Percentiles rank a stretch among this genome's conserved stretches.
Evolutionary conservation across 92 coral and sea anemone species (phyloP).

Genomic region (Epizoanthus ramosus): DNA sequence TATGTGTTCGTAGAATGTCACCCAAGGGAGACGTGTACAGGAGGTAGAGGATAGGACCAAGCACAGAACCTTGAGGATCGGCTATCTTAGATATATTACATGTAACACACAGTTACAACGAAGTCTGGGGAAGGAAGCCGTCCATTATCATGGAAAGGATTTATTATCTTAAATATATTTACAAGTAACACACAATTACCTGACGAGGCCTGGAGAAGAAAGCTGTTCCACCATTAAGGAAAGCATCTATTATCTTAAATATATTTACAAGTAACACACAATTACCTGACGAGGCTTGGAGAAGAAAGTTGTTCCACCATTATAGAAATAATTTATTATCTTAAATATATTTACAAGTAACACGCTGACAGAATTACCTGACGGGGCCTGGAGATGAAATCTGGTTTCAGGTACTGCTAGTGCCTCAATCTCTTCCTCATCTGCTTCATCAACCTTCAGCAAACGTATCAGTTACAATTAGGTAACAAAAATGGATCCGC

Average conservation of each 20-base stretch:
- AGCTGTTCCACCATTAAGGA: no score
- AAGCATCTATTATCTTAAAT: no score
- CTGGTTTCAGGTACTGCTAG: background rate
- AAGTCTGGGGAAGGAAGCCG: background rate
- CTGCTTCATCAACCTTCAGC: conserved; percentile 22
- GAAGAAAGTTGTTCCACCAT: background rate
- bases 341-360: background rate
- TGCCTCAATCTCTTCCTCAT: background rate
- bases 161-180: no score
- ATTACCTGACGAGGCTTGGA: background rate
- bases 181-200: background rate
- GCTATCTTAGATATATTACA: no score
- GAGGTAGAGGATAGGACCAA: no score
- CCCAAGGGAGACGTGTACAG: no score
- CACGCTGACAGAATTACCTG: conserved; percentile 3
- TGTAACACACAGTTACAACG: background rate
- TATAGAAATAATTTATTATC: no score
- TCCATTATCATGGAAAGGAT: no score
- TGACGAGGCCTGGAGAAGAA: background rate
- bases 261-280: background rate
- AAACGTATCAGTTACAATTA: background rate
- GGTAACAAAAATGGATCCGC: no score
- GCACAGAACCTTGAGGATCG: no score
- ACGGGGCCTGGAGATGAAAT: background rate
- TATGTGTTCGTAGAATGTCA: no score